These are phyloP conservation scores for Carterocephalus palaemon DNA, from an alignment of 2,888 invertebrate species.

Conservation along the genomic window DNA sequence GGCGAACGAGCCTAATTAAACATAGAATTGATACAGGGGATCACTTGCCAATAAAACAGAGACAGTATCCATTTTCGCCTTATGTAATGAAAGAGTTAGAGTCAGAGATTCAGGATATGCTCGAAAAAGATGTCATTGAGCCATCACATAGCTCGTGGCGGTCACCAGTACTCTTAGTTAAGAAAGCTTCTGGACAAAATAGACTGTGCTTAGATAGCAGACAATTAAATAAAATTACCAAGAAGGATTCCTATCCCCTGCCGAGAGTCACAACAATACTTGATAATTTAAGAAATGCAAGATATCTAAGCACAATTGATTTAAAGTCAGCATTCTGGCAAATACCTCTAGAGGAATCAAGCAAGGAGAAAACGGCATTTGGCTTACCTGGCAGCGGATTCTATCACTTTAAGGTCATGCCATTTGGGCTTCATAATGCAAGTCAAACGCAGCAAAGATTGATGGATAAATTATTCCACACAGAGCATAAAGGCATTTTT, in stretches of 20 bases:
- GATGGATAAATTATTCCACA: slow-evolving; percentile 21
- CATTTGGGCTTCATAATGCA: slow-evolving; percentile 25
- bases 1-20: slow-evolving; percentile 22
- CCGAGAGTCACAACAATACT: slow-evolving; percentile 23
- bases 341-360: slow-evolving; percentile 28
- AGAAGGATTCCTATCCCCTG: slow-evolving; percentile 26
- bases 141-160: slow-evolving; percentile 21
- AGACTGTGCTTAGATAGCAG: slow-evolving; percentile 28
- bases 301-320: slow-evolving; percentile 29
- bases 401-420: slow-evolving; percentile 26
- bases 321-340: slow-evolving; percentile 41
- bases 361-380: slow-evolving; percentile 27
- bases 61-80: slow-evolving; percentile 22
- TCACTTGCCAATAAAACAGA: slow-evolving; percentile 18
- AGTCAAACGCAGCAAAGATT: slow-evolving; percentile 22
- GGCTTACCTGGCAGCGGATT: slow-evolving; percentile 26
- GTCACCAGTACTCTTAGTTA: slow-evolving; percentile 15
- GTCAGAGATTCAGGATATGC: slow-evolving; percentile 19
- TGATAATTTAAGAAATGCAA: slow-evolving; percentile 23
- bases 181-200: slow-evolving; percentile 16
- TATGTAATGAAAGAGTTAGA: slow-evolving; percentile 22
- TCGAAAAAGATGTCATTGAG: slow-evolving; percentile 20
- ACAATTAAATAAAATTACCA: slow-evolving; percentile 27
- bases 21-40: slow-evolving; percentile 23
- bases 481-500: slow-evolving; percentile 25